Evolutionary conservation across 2,113 vertebrate genomes (phyloP).

Genomic region (Gasterosteus nipponicus): DNA sequence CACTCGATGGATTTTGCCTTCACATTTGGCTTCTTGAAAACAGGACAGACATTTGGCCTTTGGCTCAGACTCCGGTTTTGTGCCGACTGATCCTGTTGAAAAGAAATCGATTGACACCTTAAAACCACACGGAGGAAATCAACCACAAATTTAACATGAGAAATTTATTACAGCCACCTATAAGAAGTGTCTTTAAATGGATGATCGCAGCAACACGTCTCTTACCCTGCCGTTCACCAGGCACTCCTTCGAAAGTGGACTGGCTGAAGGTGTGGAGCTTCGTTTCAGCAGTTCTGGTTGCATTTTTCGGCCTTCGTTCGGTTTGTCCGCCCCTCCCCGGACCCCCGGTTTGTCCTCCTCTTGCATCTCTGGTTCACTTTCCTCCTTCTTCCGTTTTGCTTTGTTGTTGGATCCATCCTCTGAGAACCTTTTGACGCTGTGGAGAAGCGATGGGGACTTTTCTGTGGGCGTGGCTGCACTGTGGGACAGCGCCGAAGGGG

Average conservation of each 20-base stretch:
- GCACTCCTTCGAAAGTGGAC: conserved; percentile 11
- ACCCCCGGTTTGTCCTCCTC: conserved; percentile 45
- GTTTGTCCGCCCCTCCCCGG: not conserved
- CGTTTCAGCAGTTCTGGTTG: not conserved
- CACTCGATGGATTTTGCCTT: not conserved
- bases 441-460: conserved; percentile 79
- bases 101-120: not conserved
- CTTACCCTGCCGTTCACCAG: conserved; percentile 25
- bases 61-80: not conserved
- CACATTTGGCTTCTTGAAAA: conserved; percentile 57
- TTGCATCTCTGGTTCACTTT: conserved; percentile 74
- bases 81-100: conserved; percentile 8
- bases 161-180: not conserved
- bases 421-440: conserved; percentile 52
- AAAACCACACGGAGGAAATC: not conserved
- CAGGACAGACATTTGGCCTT: conserved; percentile 11
- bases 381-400: conserved; percentile 68
- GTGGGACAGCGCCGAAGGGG: not conserved
- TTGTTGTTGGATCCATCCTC: not conserved
- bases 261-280: not conserved
- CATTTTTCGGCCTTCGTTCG: not conserved
- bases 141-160: too few species aligned
- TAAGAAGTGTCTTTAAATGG: not conserved
- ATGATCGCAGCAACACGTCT: not conserved
- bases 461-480: conserved; percentile 63